These are phyloP conservation scores for Chloroceryle amazona DNA, from an alignment of 2,797 vertebrate species.

Conservation along the genomic window DNA sequence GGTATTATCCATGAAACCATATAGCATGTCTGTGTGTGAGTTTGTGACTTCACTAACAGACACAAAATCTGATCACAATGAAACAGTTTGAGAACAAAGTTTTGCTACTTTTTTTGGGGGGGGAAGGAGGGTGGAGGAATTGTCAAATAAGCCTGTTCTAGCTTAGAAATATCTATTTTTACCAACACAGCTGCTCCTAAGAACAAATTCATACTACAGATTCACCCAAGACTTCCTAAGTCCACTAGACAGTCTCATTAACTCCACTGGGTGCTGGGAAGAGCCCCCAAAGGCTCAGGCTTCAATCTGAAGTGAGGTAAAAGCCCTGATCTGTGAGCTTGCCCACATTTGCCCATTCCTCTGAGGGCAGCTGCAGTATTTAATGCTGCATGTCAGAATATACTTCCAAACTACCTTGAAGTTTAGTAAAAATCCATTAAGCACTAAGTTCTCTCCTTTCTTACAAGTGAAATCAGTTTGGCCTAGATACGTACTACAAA, in stretches of 20 bases:
- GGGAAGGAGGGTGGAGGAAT: rapidly evolving
- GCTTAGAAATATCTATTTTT: background rate
- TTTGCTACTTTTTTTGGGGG: background rate
- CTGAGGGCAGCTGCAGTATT: slow-evolving; percentile 2
- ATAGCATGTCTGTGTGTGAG: background rate
- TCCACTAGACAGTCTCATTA: background rate
- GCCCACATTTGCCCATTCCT: background rate
- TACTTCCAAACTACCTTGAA: slow-evolving; percentile 11
- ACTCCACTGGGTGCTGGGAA: background rate
- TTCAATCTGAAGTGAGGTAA: background rate
- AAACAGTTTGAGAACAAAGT: background rate
- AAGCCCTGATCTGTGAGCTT: background rate
- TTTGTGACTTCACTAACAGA: background rate
- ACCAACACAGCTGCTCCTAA: background rate
- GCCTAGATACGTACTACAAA: background rate
- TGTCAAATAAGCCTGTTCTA: background rate
- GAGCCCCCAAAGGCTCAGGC: background rate
- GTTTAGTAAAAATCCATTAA: slow-evolving; percentile 43
- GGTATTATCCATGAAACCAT: background rate
- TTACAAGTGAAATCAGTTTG: slow-evolving; percentile 20
- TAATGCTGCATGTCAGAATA: slow-evolving; percentile 41
- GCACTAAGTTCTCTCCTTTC: background rate
- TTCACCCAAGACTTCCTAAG: background rate
- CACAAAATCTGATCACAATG: background rate
- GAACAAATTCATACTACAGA: background rate